These are phyloP conservation scores for Lophius americanus DNA, from an alignment of 2,797 vertebrate genomes.

Conservation along the genomic window DNA sequence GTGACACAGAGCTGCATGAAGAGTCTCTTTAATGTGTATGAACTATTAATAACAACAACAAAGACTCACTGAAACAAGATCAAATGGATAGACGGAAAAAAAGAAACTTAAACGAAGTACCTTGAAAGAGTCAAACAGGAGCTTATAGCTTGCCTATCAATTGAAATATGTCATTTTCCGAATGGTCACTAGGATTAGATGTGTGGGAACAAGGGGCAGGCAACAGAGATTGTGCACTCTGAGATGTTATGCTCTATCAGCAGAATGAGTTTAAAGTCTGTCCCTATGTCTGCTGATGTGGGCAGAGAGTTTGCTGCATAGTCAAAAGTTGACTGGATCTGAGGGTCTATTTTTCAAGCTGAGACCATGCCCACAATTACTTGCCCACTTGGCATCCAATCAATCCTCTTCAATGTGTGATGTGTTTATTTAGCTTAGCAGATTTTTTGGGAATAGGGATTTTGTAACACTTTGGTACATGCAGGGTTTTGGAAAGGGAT, in stretches of 20 bases:
- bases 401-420: constrained; percentile 72
- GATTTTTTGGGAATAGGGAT: constrained; percentile 47
- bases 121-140: too few relatives aligned
- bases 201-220: constrained; percentile 34
- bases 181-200: constrained; percentile 41
- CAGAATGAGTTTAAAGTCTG: constrained; percentile 73
- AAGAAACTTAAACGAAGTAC: too few relatives aligned
- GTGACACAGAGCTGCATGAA: too few relatives aligned
- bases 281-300: constrained; percentile 71
- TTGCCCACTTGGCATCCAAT: constrained; percentile 68
- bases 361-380: constrained; percentile 70
- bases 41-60: too few relatives aligned
- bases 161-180: constrained; percentile 7
- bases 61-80: too few relatives aligned
- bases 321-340: constrained; percentile 67
- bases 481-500: constrained; percentile 66
- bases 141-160: too few relatives aligned
- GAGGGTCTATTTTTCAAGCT: constrained; percentile 48
- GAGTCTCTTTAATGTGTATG: too few relatives aligned
- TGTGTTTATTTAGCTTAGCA: constrained; percentile 71
- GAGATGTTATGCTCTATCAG: constrained; percentile 71
- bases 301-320: constrained; percentile 69
- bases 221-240: constrained; percentile 56
- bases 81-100: too few relatives aligned
- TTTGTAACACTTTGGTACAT: constrained; percentile 63